Conservation (phyloP, 2,113 vertebrate genomes). For the Sminthopsis crassicaudata region DNA sequence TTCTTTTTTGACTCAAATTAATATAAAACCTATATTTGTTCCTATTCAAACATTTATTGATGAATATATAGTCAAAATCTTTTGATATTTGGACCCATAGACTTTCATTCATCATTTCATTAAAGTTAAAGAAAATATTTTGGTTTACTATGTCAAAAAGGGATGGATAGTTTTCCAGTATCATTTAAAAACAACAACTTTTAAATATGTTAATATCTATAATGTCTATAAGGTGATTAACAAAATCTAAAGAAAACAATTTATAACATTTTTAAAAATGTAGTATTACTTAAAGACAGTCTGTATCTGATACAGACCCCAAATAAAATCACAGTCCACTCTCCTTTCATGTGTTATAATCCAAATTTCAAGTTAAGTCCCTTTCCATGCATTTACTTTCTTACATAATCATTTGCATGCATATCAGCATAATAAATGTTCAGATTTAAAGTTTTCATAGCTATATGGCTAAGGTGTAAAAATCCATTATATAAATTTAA, state of each 20-base stretch:
- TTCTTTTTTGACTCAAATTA: background rate
- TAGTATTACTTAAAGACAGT: conserved; percentile 79
- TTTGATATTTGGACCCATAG: background rate
- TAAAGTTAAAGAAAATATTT: conserved; percentile 5
- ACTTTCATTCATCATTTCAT: conserved; percentile 44
- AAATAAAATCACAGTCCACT: conserved; percentile 97
- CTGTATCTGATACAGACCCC: conserved; percentile 82
- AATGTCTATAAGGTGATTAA: conserved; percentile 66
- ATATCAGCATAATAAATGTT: conserved; percentile 82
- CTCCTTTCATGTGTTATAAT: conserved; percentile 87
- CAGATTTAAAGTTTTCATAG: conserved; percentile 82
- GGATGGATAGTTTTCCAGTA: conserved; percentile 37
- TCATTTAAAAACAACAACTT: conserved; percentile 47
- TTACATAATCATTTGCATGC: conserved; percentile 81
- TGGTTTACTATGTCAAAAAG: background rate
- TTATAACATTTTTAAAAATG: conserved; percentile 67
- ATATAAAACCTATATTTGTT: conserved; percentile 1
- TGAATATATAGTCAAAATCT: background rate
- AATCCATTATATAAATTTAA: conserved; percentile 83
- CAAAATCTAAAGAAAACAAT: conserved; percentile 76
- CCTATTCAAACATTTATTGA: conserved; percentile 1
- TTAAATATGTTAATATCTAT: conserved; percentile 26
- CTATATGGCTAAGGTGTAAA: conserved; percentile 85
- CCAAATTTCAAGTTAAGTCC: conserved; percentile 88
- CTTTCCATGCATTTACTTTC: conserved; percentile 86